Evolutionary conservation across 2,113 vertebrate species (phyloP).

Genomic region (Eurypyga helias): DNA sequence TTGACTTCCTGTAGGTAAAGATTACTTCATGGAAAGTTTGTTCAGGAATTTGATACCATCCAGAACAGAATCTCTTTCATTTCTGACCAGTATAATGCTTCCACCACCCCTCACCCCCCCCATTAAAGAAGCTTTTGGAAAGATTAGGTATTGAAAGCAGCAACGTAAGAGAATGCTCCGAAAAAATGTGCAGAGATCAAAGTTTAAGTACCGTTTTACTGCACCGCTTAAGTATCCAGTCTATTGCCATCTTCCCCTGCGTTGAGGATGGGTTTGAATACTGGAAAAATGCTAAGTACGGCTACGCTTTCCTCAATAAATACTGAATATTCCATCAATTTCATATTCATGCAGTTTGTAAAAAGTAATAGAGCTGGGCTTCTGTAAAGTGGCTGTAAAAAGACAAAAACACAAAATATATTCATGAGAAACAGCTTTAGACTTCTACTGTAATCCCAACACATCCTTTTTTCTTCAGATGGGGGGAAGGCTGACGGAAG

Average conservation of each 20-base stretch:
- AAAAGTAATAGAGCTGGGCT: neutral
- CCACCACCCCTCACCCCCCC: too few species aligned
- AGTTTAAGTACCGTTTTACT: constrained; percentile 58
- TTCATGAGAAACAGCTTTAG: neutral
- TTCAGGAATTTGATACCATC: constrained; percentile 76
- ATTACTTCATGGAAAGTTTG: constrained; percentile 89
- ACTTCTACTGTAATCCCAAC: neutral
- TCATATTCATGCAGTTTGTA: neutral
- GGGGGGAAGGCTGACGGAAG: neutral
- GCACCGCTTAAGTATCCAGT: neutral
- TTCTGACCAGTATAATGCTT: neutral
- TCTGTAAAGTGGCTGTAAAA: neutral
- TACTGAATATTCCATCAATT: neutral
- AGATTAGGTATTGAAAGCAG: neutral
- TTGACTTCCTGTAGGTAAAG: constrained; percentile 94
- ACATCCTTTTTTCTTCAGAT: neutral
- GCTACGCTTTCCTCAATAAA: neutral
- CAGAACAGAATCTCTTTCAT: constrained; percentile 35
- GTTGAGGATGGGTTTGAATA: neutral
- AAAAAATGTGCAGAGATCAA: constrained; percentile 17
- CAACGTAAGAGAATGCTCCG: neutral
- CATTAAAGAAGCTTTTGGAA: constrained; percentile 17
- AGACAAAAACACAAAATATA: neutral
- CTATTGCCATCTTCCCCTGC: neutral
- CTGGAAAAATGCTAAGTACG: neutral